Percentiles rank a stretch among this genome's conserved stretches.
Conservation (phyloP, 2,797 vertebrate genomes). For the Rhodeus uyekii region DNA sequence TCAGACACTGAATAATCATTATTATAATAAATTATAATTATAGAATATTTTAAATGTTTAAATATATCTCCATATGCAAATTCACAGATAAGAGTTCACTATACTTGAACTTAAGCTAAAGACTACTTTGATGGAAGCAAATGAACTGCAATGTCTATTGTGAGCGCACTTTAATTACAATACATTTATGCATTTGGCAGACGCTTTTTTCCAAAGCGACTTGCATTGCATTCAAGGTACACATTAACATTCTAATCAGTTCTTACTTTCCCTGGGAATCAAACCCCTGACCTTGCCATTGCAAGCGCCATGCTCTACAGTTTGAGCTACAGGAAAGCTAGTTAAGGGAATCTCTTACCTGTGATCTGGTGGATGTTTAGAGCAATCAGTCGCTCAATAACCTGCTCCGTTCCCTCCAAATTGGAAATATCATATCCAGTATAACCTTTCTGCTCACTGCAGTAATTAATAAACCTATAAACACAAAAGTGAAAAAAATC, state of each 20-base stretch:
- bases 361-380: slow-evolving; percentile 35
- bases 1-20: not conserved
- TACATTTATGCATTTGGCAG: no score
- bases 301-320: no score
- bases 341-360: not conserved
- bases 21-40: not conserved
- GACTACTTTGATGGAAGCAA: not conserved
- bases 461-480: slow-evolving; percentile 75
- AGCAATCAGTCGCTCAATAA: slow-evolving; percentile 45
- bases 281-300: no score
- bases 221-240: no score
- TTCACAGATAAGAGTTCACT: not conserved
- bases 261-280: no score
- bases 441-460: slow-evolving; percentile 63
- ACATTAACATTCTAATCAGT: no score
- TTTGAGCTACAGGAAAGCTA: no score
- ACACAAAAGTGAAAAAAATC: not conserved
- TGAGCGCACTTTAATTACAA: not conserved
- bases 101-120: not conserved
- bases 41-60: not conserved
- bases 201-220: no score
- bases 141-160: not conserved
- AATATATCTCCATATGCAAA: not conserved
- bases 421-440: slow-evolving; percentile 51
- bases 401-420: slow-evolving; percentile 44